Evolutionary conservation across 2,797 vertebrate genomes (phyloP), one percentile per base, ranked within the genome.

Genomic region (Cygnus olor): DNA sequence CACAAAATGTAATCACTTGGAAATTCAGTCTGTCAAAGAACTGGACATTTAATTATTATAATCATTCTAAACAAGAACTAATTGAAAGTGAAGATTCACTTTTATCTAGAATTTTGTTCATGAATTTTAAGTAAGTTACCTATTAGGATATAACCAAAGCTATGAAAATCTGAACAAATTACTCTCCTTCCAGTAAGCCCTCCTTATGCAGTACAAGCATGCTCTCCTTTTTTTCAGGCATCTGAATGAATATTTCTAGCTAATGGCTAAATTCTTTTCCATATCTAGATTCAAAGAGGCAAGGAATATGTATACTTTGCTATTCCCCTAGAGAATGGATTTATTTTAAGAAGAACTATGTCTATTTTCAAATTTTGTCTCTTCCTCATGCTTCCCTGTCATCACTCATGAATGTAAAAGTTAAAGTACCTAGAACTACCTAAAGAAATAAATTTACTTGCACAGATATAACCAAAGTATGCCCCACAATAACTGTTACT

Each of bases 1-100:
- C 95, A 97, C 85, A 97, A 97, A 97, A 80, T 34, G 85, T 86
- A 93, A 71, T 82, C 69, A 65, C 83, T 96, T 95, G 72, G 94
- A 97, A 94, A 97, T 92, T 90, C 93, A 87, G 85, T 78, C 80
- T 96, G 91, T 95, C 93, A 92, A 93, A 63, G 77, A 94, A 87
- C 63, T 92, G 96, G 96, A 96, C 80, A 91, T 96, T 97, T 89
- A 95, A 96, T 96, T 96, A 97, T 88, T 94, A 94, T 90, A 96
- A 95, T 88, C 69, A 88, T 88, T 93, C 96, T 90, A 96, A 97
- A 96, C 57, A 94, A 79, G 85, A 93, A 94, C 83, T 96, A 94
- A 96, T 81, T 96, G 91, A 89, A 97, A 96, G 90, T 90, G 97
- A 97, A 93, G 56, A 96, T 80, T 85, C 56, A 92, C 76, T 96